These are phyloP conservation scores for Anniella stebbinsi DNA, from an alignment of 2,797 vertebrate species.

Conservation along the genomic window DNA sequence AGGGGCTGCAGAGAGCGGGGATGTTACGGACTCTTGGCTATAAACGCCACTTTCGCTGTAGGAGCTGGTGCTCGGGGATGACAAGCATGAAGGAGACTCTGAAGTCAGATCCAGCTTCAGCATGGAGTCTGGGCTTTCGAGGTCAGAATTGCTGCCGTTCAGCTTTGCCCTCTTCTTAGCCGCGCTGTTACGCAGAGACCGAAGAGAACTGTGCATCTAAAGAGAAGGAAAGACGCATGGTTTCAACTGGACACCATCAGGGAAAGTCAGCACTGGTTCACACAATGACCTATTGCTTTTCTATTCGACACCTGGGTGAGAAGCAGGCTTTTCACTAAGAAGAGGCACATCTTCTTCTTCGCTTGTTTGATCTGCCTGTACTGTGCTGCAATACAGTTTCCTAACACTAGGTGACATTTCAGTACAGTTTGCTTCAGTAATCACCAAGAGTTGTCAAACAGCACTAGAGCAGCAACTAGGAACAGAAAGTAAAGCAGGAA, in stretches of 20 bases:
- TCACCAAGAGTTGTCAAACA: not conserved
- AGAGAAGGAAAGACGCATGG: not conserved
- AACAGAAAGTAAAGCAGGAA: not conserved
- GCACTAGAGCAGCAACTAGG: not conserved
- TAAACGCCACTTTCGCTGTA: conserved; percentile 86
- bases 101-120: conserved; percentile 80
- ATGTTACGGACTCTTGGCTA: conserved; percentile 79
- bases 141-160: conserved; percentile 80
- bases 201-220: conserved; percentile 92
- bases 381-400: not conserved
- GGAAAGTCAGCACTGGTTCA: accelerated
- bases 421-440: not conserved
- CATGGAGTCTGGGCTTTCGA: conserved; percentile 88
- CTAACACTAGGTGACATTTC: not conserved
- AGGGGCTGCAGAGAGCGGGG: conserved; percentile 75
- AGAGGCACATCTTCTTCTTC: not conserved
- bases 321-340: not conserved
- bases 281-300: accelerated
- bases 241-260: accelerated
- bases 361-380: not conserved
- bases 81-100: conserved; percentile 80
- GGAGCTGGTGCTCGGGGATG: conserved; percentile 83
- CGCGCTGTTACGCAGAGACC: conserved; percentile 90
- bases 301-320: not conserved
- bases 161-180: conserved; percentile 93